phyloP scores from a whole-genome alignment of 2,797 vertebrate genomes.

The Hydrocynus forskahlii region DNA sequence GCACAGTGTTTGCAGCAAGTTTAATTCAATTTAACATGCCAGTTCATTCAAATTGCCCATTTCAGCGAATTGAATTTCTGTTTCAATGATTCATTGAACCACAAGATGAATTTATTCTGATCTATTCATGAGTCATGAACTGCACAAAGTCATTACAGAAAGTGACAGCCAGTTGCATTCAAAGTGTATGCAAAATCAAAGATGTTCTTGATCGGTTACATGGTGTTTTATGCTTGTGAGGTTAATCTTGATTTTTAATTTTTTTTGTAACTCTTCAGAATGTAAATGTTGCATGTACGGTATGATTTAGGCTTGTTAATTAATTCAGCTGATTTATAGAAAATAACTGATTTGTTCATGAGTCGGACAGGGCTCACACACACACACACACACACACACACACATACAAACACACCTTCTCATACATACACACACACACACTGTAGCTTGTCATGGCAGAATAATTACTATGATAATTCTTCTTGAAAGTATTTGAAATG shows the following conservation, averaged over 20 bases:
- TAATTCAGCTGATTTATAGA: neutral
- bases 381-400: constrained; percentile 51
- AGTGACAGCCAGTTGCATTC: no score
- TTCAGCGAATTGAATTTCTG: neutral
- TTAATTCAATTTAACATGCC: neutral
- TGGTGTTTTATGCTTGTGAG: no score
- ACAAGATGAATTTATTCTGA: neutral
- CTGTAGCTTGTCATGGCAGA: constrained; percentile 61
- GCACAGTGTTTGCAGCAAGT: neutral
- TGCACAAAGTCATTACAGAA: no score
- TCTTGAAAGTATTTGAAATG: constrained; percentile 67
- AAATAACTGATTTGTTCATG: neutral
- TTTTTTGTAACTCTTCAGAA: neutral
- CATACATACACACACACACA: constrained; percentile 32
- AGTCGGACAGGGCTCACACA: constrained; percentile 7
- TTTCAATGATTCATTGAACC: neutral
- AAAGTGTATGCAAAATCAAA: no score
- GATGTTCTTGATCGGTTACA: no score
- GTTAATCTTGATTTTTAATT: no score
- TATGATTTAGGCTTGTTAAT: neutral
- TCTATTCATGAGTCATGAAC: neutral
- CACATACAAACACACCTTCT: constrained; percentile 46
- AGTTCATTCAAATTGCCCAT: neutral
- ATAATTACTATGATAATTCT: constrained; percentile 67
- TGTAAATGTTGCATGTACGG: neutral